These are phyloP conservation scores for Holocentrus rufus DNA, from an alignment of 2,797 vertebrate species.

Conservation along the genomic window DNA sequence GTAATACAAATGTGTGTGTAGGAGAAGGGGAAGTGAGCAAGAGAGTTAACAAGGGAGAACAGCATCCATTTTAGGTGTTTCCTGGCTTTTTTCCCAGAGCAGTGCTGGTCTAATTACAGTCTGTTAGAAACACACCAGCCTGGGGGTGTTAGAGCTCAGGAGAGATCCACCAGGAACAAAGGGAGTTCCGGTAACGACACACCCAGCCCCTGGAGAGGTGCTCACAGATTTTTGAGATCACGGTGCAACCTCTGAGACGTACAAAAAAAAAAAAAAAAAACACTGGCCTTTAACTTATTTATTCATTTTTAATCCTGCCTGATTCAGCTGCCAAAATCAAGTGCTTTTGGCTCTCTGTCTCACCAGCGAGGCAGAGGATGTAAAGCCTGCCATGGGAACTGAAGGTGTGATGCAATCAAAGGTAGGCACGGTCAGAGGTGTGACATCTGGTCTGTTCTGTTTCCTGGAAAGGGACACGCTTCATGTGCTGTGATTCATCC, in stretches of 20 bases:
- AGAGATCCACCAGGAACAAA: conserved; percentile 4
- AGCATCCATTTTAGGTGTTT: conserved; percentile 2
- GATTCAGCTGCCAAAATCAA: not conserved
- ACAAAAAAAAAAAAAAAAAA: no score
- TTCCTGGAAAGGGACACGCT: no score
- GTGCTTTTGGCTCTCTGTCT: not conserved
- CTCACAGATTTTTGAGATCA: not conserved
- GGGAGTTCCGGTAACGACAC: conserved; percentile 10
- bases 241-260: not conserved
- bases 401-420: no score
- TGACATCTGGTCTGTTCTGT: no score
- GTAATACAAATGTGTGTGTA: not conserved
- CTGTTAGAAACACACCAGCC: not conserved
- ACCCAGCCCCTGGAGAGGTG: not conserved
- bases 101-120: not conserved
- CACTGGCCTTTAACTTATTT: not conserved
- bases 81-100: not conserved
- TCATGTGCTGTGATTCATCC: no score
- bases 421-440: no score
- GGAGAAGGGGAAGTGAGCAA: not conserved
- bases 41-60: no score
- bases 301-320: not conserved
- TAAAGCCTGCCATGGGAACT: no score
- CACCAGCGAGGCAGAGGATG: no score
- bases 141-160: not conserved